Base-by-base conservation (phyloP, 2,888 invertebrate genomes). In the Drosophila algonquin region DNA sequence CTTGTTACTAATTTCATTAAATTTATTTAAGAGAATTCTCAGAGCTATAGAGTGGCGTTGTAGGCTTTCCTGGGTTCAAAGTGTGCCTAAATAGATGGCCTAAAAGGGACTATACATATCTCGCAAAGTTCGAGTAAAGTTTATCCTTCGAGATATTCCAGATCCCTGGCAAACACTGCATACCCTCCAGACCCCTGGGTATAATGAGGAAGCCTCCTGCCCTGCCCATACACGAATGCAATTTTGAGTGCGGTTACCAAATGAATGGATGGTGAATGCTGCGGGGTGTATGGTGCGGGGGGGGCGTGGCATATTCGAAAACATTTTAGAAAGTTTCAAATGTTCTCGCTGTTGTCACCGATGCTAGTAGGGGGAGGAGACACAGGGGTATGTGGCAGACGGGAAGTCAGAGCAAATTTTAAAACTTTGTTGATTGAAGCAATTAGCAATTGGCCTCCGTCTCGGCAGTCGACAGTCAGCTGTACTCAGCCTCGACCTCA, bases 371-470 rank as follows among this genome's bases (percentile, higher is more conserved):
- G 35, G 12, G 35, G 35, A 1, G 40, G 40, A n/a, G n/a, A n/a
- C n/a, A n/a, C n/a, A n/a, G n/a, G 40, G 14, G 14, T 0, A 4
- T 12, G 35, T 40, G 40, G 7, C 40, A 40, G 32, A 6, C 14
- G n/a, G 14, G 40, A 40, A 40, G 40, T n/a, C 40, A 40, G 14
- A 40, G 67, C 51, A 67, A 67, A 67, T 67, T 68, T 67, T 57
- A 46, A 74, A 83, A 84, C 69, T 68, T 79, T 90, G 90, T 90
- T 90, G 90, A 90, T 90, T 86, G 90, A 86, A 84, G 89, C 90
- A 90, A 90, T 90, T 90, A 90, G 86, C 89, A 87, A 78, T 83
- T 85, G 77, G 67, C 72, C 57, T 50, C 65, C 58, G 55, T 59
- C 62, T 74, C 76, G 60, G 68, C 21, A 21, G 24, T 24, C 24